Percentiles rank a stretch among this genome's conserved stretches.
phyloP scores from a whole-genome alignment of 1,140 invertebrate genomes.

The Drosophila pruinosa region DNA sequence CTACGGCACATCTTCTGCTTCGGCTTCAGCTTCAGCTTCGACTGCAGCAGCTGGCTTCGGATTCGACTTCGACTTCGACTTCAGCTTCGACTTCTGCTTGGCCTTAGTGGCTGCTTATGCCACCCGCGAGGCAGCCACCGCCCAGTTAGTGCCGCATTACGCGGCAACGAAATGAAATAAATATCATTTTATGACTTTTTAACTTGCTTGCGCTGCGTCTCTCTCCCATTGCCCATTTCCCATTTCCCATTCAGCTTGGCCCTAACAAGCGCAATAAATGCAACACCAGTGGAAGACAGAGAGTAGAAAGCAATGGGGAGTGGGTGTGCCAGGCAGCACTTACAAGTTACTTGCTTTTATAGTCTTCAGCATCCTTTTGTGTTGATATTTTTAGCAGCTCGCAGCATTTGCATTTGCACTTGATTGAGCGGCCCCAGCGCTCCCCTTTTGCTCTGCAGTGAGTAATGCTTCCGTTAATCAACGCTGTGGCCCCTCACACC shows the following conservation, averaged over 20 bases:
- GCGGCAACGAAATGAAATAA: slow-evolving; percentile 73
- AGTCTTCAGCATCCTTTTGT: slow-evolving; percentile 64
- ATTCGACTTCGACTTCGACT: slow-evolving; percentile 14
- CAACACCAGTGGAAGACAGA: slow-evolving; percentile 41
- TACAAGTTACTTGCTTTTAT: slow-evolving; percentile 60
- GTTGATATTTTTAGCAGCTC: slow-evolving; percentile 73
- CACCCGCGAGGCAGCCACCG: slow-evolving; percentile 60
- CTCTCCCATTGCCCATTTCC: slow-evolving; percentile 27
- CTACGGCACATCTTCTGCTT: slow-evolving; percentile 61
- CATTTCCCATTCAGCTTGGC: slow-evolving; percentile 12
- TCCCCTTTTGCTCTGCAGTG: slow-evolving; percentile 18
- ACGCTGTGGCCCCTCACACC: neutral
- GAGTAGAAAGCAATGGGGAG: neutral
- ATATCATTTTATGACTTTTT: slow-evolving; percentile 81
- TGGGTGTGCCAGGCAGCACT: slow-evolving; percentile 19
- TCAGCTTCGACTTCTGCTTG: slow-evolving; percentile 13
- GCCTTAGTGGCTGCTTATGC: slow-evolving; percentile 50
- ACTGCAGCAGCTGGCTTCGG: neutral
- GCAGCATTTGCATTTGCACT: slow-evolving; percentile 73
- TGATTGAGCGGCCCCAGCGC: slow-evolving; percentile 49
- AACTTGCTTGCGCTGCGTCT: slow-evolving; percentile 65
- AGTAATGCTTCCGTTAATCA: slow-evolving; percentile 79
- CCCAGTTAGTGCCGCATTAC: slow-evolving; percentile 60
- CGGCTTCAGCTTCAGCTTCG: neutral
- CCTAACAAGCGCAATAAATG: slow-evolving; percentile 81